Evolutionary conservation across 2,797 vertebrate species (phyloP).

Genomic region (Microctenopoma steveboyesi): DNA sequence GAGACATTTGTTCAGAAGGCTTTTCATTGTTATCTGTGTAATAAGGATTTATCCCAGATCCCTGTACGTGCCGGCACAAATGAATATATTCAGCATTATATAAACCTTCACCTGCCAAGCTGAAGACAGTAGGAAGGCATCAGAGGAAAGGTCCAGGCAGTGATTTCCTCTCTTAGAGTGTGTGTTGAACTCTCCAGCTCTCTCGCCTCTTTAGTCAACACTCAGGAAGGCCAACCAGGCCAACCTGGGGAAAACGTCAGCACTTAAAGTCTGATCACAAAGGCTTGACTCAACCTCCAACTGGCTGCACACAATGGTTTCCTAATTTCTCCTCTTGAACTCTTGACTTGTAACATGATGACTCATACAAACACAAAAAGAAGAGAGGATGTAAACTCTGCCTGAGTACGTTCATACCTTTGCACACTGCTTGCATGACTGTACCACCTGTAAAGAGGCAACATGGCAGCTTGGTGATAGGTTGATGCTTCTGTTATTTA

Average conservation of each 20-base stretch:
- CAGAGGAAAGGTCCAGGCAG: conserved; percentile 59
- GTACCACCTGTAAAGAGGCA: no score
- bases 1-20: neutral
- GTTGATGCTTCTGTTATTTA: no score
- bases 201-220: conserved; percentile 1
- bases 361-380: neutral
- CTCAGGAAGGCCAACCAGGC: conserved; percentile 23
- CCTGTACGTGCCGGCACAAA: conserved; percentile 1
- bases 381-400: neutral
- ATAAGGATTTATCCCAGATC: neutral
- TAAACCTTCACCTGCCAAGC: neutral
- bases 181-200: conserved; percentile 14
- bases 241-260: neutral
- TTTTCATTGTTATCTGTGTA: neutral
- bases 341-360: neutral
- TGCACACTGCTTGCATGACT: no score
- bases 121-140: conserved; percentile 29
- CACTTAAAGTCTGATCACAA: neutral
- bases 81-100: conserved; percentile 21
- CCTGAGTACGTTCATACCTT: neutral
- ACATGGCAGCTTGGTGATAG: no score
- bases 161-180: conserved; percentile 61
- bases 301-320: neutral
- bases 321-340: neutral
- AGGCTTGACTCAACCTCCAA: neutral